Conservation (phyloP, 2,797 vertebrate genomes). For the Apogon hyalosoma region DNA sequence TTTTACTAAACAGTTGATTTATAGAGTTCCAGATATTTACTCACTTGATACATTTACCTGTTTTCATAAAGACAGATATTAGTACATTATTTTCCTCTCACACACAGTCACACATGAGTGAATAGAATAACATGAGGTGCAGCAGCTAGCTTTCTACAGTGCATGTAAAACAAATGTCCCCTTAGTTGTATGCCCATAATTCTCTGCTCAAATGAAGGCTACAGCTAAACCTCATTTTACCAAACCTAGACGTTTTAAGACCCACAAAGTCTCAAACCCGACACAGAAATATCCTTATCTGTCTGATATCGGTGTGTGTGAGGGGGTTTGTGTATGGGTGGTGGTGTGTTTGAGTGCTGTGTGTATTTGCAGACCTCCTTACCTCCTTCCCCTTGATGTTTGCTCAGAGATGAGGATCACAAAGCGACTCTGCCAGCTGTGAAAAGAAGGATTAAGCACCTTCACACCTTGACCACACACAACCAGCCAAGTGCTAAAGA, state of each 20-base stretch:
- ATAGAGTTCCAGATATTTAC: too few relatives aligned
- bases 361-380: constrained; percentile 25
- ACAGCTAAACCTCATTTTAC: constrained; percentile 7
- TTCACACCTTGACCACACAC: constrained; percentile 56
- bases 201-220: too few relatives aligned
- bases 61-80: too few relatives aligned
- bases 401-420: constrained; percentile 49
- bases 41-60: too few relatives aligned
- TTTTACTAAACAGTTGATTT: too few relatives aligned
- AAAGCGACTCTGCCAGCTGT: constrained; percentile 30
- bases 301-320: not conserved
- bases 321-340: not conserved
- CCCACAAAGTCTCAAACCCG: not conserved
- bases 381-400: constrained; percentile 35
- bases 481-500: constrained; percentile 35
- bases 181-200: not conserved
- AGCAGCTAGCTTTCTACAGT: not conserved
- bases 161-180: not conserved
- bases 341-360: constrained; percentile 4
- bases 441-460: constrained; percentile 59
- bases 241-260: constrained; percentile 11
- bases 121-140: too few relatives aligned
- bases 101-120: too few relatives aligned
- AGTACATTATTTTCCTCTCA: too few relatives aligned
- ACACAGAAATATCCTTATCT: too few relatives aligned